Conservation (phyloP, 2,113 vertebrate genomes). For the Catharus minimus region DNA sequence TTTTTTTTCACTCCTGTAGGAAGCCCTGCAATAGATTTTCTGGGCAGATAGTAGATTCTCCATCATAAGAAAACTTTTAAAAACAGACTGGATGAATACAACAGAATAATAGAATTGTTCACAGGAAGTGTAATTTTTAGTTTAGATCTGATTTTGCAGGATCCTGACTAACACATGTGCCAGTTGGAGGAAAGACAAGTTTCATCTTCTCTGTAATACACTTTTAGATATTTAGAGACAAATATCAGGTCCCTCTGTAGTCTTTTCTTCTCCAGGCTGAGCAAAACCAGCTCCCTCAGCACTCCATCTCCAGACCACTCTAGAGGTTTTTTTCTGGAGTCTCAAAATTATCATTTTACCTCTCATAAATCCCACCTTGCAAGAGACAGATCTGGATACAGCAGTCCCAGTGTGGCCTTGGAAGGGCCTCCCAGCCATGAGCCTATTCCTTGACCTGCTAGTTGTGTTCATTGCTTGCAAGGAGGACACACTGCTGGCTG, state of each 20-base stretch:
- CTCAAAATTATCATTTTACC: neutral
- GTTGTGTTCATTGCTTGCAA: neutral
- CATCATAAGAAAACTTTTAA: neutral
- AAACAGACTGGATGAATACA: neutral
- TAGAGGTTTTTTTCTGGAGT: neutral
- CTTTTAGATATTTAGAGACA: neutral
- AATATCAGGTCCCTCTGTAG: neutral
- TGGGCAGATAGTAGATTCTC: neutral
- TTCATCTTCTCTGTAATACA: neutral
- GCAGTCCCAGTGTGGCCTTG: neutral
- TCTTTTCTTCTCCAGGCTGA: neutral
- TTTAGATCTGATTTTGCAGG: neutral
- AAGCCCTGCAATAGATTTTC: neutral
- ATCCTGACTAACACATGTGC: neutral
- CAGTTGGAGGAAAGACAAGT: neutral
- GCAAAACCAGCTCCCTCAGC: neutral
- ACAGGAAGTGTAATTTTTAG: neutral
- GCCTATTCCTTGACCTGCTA: neutral
- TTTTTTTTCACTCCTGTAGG: neutral
- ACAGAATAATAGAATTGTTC: neutral
- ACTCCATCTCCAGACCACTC: neutral
- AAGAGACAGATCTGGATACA: neutral
- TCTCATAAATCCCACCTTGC: neutral
- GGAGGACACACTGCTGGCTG: neutral
- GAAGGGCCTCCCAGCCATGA: neutral